These are phyloP conservation scores for Lysandra coridon DNA, from an alignment of 2,888 invertebrate species.

Conservation along the genomic window DNA sequence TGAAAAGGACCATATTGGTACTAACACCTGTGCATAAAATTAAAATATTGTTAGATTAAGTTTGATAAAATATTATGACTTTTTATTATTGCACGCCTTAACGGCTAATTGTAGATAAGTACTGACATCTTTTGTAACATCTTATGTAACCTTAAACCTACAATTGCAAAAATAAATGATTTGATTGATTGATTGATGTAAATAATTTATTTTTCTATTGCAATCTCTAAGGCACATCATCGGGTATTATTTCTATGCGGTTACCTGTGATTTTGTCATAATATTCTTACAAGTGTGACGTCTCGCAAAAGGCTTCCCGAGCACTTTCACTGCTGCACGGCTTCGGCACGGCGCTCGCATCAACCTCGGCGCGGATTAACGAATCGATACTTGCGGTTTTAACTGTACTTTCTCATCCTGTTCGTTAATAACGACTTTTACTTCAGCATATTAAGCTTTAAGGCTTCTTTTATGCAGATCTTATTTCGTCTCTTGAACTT, in stretches of 20 bases:
- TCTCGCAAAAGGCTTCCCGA: conserved; percentile 36
- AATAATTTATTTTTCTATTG: neutral
- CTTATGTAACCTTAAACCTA: too few relatives aligned
- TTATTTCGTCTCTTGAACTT: neutral
- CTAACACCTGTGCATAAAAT: too few relatives aligned
- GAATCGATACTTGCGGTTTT: conserved; percentile 32
- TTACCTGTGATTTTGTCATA: neutral
- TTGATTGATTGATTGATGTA: too few relatives aligned
- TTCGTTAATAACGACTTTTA: conserved; percentile 2
- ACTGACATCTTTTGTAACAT: too few relatives aligned
- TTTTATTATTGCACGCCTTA: too few relatives aligned
- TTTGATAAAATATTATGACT: too few relatives aligned
- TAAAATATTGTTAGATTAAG: too few relatives aligned
- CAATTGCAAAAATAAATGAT: too few relatives aligned
- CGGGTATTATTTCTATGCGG: neutral
- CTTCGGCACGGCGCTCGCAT: conserved; percentile 2
- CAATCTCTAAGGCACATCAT: neutral
- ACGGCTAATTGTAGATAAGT: too few relatives aligned
- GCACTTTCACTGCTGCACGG: conserved; percentile 35
- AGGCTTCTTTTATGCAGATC: conserved; percentile 32
- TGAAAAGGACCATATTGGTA: too few relatives aligned
- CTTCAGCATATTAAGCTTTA: conserved; percentile 19
- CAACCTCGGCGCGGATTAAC: conserved; percentile 25
- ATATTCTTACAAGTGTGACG: conserved; percentile 1
- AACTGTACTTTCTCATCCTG: conserved; percentile 29